phyloP scores from a whole-genome alignment of 2,888 invertebrate species.

The Corbicula japonica region DNA sequence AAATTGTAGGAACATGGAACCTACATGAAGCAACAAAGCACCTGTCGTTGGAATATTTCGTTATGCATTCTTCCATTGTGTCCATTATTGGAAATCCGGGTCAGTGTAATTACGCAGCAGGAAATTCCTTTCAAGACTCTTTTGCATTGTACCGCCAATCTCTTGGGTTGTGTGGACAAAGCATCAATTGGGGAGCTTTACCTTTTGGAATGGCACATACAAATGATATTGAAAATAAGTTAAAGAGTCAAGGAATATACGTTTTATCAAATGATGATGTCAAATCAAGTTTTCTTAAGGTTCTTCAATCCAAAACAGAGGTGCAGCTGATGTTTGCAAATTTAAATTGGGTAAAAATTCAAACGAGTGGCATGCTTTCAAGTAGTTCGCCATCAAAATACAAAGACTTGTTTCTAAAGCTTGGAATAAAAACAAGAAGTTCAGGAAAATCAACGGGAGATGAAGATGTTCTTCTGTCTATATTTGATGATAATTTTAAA shows the following conservation, averaged over 20 bases:
- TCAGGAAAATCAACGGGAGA: too few relatives aligned
- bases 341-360: background rate
- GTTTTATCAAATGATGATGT: background rate
- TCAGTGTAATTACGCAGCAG: constrained; percentile 74
- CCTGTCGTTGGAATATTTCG: constrained; percentile 67
- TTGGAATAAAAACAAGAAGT: too few relatives aligned
- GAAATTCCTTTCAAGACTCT: constrained; percentile 71
- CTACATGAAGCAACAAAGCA: constrained; percentile 62
- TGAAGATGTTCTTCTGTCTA: too few relatives aligned
- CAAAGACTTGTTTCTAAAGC: too few relatives aligned
- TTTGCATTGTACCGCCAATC: constrained; percentile 64
- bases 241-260: background rate
- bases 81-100: constrained; percentile 70
- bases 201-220: constrained; percentile 62
- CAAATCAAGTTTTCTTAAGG: background rate
- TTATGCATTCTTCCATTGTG: constrained; percentile 72
- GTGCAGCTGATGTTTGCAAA: background rate
- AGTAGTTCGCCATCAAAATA: too few relatives aligned
- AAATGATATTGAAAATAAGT: constrained; percentile 1
- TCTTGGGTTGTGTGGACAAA: constrained; percentile 57
- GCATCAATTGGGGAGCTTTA: constrained; percentile 75
- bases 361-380: too few relatives aligned
- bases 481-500: too few relatives aligned
- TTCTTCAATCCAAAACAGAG: background rate
- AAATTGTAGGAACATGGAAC: constrained; percentile 71